Evolutionary conservation across 2,888 invertebrate genomes (phyloP), one percentile per base, ranked within the genome.

Genomic region (Gymnoscelis rufifasciata): DNA sequence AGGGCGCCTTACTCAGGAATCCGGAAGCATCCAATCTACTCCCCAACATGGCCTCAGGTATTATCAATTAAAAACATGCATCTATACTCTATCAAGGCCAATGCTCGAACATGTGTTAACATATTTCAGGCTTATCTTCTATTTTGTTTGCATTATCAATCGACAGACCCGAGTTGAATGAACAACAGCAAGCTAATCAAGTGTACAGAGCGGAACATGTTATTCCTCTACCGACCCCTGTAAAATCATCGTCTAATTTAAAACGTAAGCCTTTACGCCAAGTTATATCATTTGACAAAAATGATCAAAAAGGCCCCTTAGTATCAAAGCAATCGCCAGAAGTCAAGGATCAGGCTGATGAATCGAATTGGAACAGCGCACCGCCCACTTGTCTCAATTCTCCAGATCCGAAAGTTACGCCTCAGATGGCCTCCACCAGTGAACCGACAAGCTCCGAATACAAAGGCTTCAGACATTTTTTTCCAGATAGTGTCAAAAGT

Each of bases 141-240:
- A 94, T 98, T 68, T 89, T 98, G 56, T 98, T 98, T 88, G 98
- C 98, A 13, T 92, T 98, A 71, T 94, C 93, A 67, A 94, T 97
- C 51, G 97, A 98, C 84, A 95, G 95, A 77, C 89, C 92, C 19
- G 95, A 95, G 71, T 88, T 96, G 44, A 95, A 94, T 79, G 89
- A 90, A 75, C 81, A 82, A 60, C 89, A 80, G 68, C 89, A 79
- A 68, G 74, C 69, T 44, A 86, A 64, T 66, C 89, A 82, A 63
- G 78, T 77, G 13, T 83, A 71, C 51, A 83, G 82, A 76, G 70
- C 89, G 38, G 91, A 95, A 71, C 94, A 93, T 41, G 91, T 95
- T 30, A 94, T 95, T 66, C 90, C 92, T 51, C 88, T 92, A 10
- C 91, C 92, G 1, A 79, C 90, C 53, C 91, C 93, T 43, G 90